Conservation (phyloP, 2,888 invertebrate genomes). For the Muschampia plurimacula region DNA sequence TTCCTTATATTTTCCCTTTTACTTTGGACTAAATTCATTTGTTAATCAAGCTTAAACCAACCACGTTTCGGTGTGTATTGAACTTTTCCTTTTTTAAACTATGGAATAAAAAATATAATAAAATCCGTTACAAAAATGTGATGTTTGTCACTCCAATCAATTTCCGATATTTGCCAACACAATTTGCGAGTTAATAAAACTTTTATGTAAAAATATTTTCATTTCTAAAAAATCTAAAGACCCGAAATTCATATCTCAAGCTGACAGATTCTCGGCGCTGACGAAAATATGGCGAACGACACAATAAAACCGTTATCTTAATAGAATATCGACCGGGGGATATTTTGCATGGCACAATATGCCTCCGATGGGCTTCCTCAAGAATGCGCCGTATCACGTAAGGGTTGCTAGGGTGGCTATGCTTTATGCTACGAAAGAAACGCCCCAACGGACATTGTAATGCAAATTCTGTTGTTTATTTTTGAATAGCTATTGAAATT, state of each 20-base stretch:
- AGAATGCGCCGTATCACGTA: conserved; percentile 26
- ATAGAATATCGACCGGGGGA: conserved; percentile 73
- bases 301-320: conserved; percentile 74
- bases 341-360: conserved; percentile 47
- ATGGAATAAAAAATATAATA: too few relatives aligned
- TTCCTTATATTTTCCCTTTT: too few relatives aligned
- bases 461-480: conserved; percentile 22
- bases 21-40: too few relatives aligned
- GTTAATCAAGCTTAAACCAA: too few relatives aligned
- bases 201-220: background rate
- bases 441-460: conserved; percentile 3
- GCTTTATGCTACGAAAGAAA: conserved; percentile 14
- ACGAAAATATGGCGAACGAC: conserved; percentile 70
- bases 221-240: conserved; percentile 20
- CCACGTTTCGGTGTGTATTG: too few relatives aligned
- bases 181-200: too few relatives aligned
- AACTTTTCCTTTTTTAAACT: too few relatives aligned
- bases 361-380: conserved; percentile 32
- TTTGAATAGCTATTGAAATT: background rate
- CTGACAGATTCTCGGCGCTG: conserved; percentile 69
- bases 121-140: too few relatives aligned
- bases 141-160: too few relatives aligned
- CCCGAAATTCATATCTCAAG: conserved; percentile 62
- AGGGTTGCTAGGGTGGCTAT: conserved; percentile 24
- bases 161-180: too few relatives aligned